Conservation (phyloP, 2,888 invertebrate genomes). For the Pasiphila rectangulata region DNA sequence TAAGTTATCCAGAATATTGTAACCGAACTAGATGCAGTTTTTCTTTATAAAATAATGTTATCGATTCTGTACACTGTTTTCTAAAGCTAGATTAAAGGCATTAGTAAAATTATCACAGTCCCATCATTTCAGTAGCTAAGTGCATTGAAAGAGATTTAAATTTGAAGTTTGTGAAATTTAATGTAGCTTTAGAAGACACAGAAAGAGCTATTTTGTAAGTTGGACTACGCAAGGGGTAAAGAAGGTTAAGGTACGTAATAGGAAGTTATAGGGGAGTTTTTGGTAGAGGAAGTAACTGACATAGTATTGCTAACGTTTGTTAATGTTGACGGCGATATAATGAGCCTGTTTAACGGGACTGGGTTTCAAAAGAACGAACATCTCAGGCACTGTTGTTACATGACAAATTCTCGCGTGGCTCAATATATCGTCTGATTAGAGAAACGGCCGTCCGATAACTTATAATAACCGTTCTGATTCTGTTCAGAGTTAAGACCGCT, state of each 20-base stretch:
- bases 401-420: slow-evolving; percentile 8
- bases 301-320: slow-evolving; percentile 55
- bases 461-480: slow-evolving; percentile 31
- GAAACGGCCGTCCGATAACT: slow-evolving; percentile 36
- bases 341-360: slow-evolving; percentile 20
- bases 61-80: background rate
- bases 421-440: slow-evolving; percentile 33
- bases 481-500: slow-evolving; percentile 26
- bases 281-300: slow-evolving; percentile 47
- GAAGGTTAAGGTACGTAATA: slow-evolving; percentile 55
- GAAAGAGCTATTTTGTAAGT: slow-evolving; percentile 34
- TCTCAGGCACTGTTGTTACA: too few relatives aligned
- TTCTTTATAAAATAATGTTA: slow-evolving; percentile 23
- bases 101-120: background rate
- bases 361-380: too few relatives aligned
- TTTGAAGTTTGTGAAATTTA: background rate
- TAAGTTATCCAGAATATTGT: slow-evolving; percentile 81
- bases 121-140: too few relatives aligned
- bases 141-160: too few relatives aligned
- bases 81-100: background rate
- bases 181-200: background rate
- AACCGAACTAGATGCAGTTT: slow-evolving; percentile 33
- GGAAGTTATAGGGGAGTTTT: slow-evolving; percentile 45
- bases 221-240: slow-evolving; percentile 66
- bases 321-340: slow-evolving; percentile 41